These are phyloP conservation scores for pig (Sus scrofa) DNA, from an alignment of 2,113 vertebrate species.

Conservation along the genomic window T2T-Sscrofa CM000827.6:111133501-111134000, in stretches of 20 bases:
- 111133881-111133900: background rate
- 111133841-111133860: no score
- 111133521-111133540: background rate
- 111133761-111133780: fast-evolving
- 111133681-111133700: no score
- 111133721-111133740: background rate
- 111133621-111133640: background rate
- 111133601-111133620: background rate
- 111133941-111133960: fast-evolving
- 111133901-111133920: fast-evolving
- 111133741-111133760: background rate
- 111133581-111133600: background rate
- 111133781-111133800: background rate
- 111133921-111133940: background rate
- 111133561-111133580: no score
- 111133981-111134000: background rate
- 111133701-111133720: background rate
- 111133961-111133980: fast-evolving
- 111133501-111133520: background rate
- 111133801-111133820: fast-evolving
- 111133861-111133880: no score
- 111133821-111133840: background rate
- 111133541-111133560: background rate
- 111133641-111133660: background rate
- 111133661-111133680: background rate